Conservation (phyloP, 2,797 vertebrate species). For the Gobionotothen gibberifrons region DNA sequence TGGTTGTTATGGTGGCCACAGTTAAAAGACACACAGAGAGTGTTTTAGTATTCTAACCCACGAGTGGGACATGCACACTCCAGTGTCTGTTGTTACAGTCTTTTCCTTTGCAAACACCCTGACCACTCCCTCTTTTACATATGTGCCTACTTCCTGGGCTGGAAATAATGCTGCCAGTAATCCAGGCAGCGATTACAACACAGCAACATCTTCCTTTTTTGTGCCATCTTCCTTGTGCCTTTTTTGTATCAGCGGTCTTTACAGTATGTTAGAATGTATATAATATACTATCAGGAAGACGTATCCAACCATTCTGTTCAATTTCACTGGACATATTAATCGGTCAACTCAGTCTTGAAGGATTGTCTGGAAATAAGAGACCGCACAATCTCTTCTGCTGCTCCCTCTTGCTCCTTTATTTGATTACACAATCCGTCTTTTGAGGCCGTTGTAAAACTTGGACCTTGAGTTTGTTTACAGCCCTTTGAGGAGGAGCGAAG, state of each 20-base stretch:
- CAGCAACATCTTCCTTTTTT: too few relatives aligned
- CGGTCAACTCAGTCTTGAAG: not conserved
- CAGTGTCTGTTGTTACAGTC: too few relatives aligned
- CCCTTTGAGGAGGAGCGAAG: conserved; percentile 55
- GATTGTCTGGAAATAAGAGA: not conserved
- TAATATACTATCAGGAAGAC: not conserved
- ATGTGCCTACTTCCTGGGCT: not conserved
- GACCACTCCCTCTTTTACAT: too few relatives aligned
- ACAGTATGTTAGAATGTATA: not conserved
- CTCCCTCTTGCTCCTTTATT: not conserved
- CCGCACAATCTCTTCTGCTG: not conserved
- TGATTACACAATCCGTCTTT: conserved; percentile 19
- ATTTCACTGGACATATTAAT: not conserved
- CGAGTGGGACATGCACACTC: too few relatives aligned
- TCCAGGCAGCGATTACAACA: not conserved
- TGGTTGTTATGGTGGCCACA: too few relatives aligned
- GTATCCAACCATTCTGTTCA: not conserved
- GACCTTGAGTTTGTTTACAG: conserved; percentile 69
- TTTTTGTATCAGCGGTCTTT: not conserved
- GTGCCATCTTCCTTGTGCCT: too few relatives aligned
- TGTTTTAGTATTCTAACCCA: too few relatives aligned
- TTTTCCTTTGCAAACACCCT: too few relatives aligned
- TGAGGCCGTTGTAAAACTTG: conserved; percentile 61
- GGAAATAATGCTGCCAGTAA: not conserved
- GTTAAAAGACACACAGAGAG: too few relatives aligned